phyloP scores from a whole-genome alignment of 2,888 invertebrate species.

The Syrista parreyssii region DNA sequence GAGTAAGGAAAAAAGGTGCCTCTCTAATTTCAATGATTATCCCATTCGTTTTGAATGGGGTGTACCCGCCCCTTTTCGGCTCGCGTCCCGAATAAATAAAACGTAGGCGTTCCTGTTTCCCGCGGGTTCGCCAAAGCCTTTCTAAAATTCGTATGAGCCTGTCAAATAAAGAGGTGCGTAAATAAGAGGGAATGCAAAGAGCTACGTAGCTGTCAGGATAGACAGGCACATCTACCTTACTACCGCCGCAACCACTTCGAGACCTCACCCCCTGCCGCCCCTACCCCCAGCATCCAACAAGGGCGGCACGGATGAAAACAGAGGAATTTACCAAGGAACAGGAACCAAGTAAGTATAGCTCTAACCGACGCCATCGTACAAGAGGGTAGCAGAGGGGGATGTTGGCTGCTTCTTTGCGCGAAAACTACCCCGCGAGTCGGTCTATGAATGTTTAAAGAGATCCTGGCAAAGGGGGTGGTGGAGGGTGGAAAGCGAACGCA shows the following conservation, averaged over 20 bases:
- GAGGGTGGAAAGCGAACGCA: background rate
- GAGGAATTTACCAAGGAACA: background rate
- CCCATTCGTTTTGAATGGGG: conserved; percentile 42
- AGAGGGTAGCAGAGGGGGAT: background rate
- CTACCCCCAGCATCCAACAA: background rate
- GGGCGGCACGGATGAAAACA: background rate
- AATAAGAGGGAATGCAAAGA: conserved; percentile 11
- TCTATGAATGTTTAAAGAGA: conserved; percentile 13
- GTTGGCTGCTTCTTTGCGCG: background rate
- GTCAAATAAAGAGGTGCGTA: conserved; percentile 23
- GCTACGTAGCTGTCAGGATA: conserved; percentile 5
- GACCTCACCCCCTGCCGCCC: background rate
- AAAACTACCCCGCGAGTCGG: conserved; percentile 6
- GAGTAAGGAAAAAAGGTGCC: conserved; percentile 2
- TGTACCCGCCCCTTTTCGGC: conserved; percentile 43
- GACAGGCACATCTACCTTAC: conserved; percentile 3
- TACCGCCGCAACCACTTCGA: background rate
- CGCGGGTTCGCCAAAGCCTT: background rate
- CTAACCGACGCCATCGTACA: background rate
- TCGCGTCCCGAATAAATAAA: conserved; percentile 6
- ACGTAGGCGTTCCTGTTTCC: background rate
- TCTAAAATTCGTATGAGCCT: conserved; percentile 18
- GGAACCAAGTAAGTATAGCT: background rate
- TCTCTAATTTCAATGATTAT: conserved; percentile 50
- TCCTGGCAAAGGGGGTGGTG: background rate